A percentile compares a stretch with the other conserved stretches of the same genome.
Evolutionary conservation across 1,140 invertebrate species (phyloP).

Genomic region (Eueides isabella): DNA sequence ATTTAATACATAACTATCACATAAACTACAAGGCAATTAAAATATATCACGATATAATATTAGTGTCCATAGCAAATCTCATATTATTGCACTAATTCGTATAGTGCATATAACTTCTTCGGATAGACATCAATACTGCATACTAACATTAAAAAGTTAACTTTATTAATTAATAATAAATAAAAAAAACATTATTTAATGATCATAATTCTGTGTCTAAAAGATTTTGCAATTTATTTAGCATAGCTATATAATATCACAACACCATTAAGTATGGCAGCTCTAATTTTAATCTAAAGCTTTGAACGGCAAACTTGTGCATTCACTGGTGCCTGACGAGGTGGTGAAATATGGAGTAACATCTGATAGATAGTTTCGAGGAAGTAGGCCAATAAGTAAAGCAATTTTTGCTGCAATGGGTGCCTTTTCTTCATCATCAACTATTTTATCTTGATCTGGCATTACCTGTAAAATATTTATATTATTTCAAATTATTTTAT

Average conservation of each 20-base stretch:
- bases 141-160: slow-evolving; percentile 4
- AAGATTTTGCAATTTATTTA: slow-evolving; percentile 10
- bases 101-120: slow-evolving; percentile 7
- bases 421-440: slow-evolving; percentile 75
- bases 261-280: slow-evolving; percentile 24
- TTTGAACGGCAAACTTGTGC: slow-evolving; percentile 58
- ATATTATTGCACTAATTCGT: slow-evolving; percentile 14
- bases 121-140: neutral
- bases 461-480: slow-evolving; percentile 65
- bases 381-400: slow-evolving; percentile 72
- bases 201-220: neutral
- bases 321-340: slow-evolving; percentile 55
- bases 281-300: slow-evolving; percentile 51
- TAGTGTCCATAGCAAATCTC: slow-evolving; percentile 28
- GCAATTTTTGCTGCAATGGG: slow-evolving; percentile 80
- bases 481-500: no score
- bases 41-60: slow-evolving; percentile 32
- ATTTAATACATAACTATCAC: slow-evolving; percentile 35
- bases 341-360: slow-evolving; percentile 58
- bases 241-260: slow-evolving; percentile 30
- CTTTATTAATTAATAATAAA: slow-evolving; percentile 33
- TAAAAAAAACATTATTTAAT: slow-evolving; percentile 8
- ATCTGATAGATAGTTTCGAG: slow-evolving; percentile 70
- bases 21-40: slow-evolving; percentile 38
- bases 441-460: slow-evolving; percentile 79